Base-by-base conservation (phyloP, 2,113 vertebrate species). In the Onychorhynchus coronatus region DNA sequence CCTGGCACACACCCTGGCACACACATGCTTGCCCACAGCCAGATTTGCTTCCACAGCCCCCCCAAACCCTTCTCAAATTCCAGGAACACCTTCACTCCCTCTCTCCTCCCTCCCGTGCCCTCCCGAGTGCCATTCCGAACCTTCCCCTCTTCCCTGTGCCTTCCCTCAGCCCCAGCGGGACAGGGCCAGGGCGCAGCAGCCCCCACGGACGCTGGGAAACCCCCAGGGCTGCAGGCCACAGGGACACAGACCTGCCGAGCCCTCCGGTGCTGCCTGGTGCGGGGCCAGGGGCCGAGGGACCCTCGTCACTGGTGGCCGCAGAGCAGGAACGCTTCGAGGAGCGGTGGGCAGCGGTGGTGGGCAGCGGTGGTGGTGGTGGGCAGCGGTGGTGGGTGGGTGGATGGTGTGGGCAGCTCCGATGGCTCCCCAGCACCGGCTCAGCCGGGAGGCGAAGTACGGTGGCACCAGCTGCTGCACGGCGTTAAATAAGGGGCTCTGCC, bases 401-500 rank as follows among this genome's bases (percentile, higher is more conserved):
- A n/a, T 20, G 52, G 31, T 39, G 8, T 20, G 18, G 67, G 59
- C 62, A 62, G 75, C 5, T 3, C 39, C 2, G 8, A 16, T 0
- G 23, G 70, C 58, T 72, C 52, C 52, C 27, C 17, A 2, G 65
- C 17, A 9, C 6, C 0, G 77, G 47, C 85, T 79, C 75, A 61
- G 65, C 63, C 10, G 2, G 76, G 52, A 77, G 59, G 37, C 0
- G 6, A 74, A 89, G 73, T 18, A 31, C 33, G 2, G 2, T 77
- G 50, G 53, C 63, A n/a, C 83, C 2, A 10, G 65, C 65, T 66
- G 65, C 87, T 10, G 79, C 5, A 3, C 62, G 33, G 59, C 5
- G 44, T 37, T 97, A 94, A 95, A 94, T 95, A 97, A 47, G 90
- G 95, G 93, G 88, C 90, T 91, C 93, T 91, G 92, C 95, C 93